Conservation (phyloP, 2,888 invertebrate species). For the Branchipolynoe longqiensis region DNA sequence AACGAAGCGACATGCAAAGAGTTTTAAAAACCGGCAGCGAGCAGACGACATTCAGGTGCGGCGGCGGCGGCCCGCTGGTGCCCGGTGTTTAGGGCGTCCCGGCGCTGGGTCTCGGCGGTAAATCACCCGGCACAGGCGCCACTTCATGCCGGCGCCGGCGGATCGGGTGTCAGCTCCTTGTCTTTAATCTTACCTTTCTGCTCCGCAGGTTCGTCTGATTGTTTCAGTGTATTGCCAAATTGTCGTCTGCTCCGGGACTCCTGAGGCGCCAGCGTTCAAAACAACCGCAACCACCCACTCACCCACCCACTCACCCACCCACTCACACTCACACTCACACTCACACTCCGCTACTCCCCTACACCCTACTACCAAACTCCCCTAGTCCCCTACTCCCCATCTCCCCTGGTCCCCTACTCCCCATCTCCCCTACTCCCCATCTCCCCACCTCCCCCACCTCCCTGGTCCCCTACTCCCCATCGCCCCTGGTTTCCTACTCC, state of each 20-base stretch:
- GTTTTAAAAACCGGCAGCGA: background rate
- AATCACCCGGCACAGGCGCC: conserved; percentile 13
- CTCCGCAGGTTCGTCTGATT: conserved; percentile 38
- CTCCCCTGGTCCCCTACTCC: no score
- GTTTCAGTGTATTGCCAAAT: conserved; percentile 14
- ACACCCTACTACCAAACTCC: no score
- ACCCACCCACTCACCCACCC: background rate
- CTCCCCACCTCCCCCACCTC: background rate
- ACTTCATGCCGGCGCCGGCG: conserved; percentile 44
- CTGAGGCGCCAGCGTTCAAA: conserved; percentile 1
- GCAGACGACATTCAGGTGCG: conserved; percentile 32
- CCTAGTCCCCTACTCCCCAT: no score
- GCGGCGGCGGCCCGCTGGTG: conserved; percentile 1
- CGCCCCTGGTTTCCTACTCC: background rate
- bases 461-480: background rate
- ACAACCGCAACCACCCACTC: background rate
- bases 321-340: background rate
- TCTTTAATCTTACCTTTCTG: conserved; percentile 57
- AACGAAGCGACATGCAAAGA: background rate
- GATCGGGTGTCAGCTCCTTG: conserved; percentile 47
- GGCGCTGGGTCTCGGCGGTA: conserved; percentile 19
- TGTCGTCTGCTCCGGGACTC: background rate
- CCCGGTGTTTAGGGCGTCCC: conserved; percentile 43
- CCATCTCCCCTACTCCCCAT: no score
- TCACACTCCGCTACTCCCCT: background rate